phyloP scores from a whole-genome alignment of 2,113 vertebrate species.

The Eulemur rufifrons region DNA sequence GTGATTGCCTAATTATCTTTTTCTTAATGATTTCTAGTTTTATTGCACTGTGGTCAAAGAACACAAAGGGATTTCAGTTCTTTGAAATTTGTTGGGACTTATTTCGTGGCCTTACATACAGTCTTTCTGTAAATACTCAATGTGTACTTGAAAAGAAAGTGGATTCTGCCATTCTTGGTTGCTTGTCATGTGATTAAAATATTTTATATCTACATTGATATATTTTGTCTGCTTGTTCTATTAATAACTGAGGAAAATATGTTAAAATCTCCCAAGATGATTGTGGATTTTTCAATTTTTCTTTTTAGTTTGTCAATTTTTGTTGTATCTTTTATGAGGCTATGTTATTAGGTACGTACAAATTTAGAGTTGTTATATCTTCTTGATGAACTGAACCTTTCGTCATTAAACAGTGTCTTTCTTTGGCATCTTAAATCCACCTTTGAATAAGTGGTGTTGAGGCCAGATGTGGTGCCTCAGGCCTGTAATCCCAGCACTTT shows the following conservation, averaged over 20 bases:
- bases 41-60: background rate
- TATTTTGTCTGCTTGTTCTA: background rate
- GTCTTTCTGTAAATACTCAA: background rate
- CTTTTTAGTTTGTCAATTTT: background rate
- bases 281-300: background rate
- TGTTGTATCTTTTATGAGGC: constrained; percentile 3
- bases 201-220: background rate
- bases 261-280: background rate
- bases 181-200: background rate
- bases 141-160: background rate
- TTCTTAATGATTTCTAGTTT: constrained; percentile 28
- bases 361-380: background rate
- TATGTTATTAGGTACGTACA: background rate
- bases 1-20: background rate
- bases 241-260: background rate
- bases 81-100: background rate
- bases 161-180: background rate
- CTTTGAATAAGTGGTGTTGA: background rate
- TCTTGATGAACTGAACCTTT: background rate
- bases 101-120: background rate
- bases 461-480: no score
- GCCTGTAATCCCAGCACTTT: no score
- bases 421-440: background rate
- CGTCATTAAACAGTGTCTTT: constrained; percentile 1
- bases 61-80: background rate